Conservation (phyloP, 2,888 invertebrate species). For the Biston stratarius region DNA sequence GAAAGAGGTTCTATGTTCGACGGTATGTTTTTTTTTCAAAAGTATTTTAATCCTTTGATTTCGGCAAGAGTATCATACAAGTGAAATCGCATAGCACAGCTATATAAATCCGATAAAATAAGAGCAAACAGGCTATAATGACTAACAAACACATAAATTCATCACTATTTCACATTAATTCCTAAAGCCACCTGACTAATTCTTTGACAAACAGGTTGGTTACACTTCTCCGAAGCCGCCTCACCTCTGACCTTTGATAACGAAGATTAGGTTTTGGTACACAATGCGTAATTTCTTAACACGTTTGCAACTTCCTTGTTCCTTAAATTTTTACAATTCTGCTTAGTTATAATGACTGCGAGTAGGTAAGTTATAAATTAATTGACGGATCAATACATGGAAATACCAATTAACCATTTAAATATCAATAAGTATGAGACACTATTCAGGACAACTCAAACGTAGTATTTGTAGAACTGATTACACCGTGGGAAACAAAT, state of each 20-base stretch:
- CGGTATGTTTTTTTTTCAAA: too few species aligned
- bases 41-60: too few species aligned
- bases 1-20: too few species aligned
- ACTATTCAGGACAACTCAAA: too few species aligned
- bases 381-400: too few species aligned
- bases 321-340: constrained; percentile 9
- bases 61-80: too few species aligned
- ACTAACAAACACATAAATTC: constrained; percentile 4
- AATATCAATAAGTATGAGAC: too few species aligned
- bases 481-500: too few species aligned
- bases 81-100: too few species aligned
- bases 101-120: too few species aligned
- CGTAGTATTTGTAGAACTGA: too few species aligned
- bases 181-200: constrained; percentile 24
- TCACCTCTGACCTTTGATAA: constrained; percentile 39
- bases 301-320: constrained; percentile 34
- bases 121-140: background rate
- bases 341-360: background rate
- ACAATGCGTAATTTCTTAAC: constrained; percentile 33
- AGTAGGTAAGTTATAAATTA: background rate
- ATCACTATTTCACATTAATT: constrained; percentile 17
- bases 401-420: too few species aligned
- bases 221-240: constrained; percentile 28
- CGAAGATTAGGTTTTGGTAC: background rate
- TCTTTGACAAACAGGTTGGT: constrained; percentile 20